Evolutionary conservation across 1,140 invertebrate species (phyloP), one percentile per base, ranked within the genome.

Genomic region (Philopotamus ludificatus): DNA sequence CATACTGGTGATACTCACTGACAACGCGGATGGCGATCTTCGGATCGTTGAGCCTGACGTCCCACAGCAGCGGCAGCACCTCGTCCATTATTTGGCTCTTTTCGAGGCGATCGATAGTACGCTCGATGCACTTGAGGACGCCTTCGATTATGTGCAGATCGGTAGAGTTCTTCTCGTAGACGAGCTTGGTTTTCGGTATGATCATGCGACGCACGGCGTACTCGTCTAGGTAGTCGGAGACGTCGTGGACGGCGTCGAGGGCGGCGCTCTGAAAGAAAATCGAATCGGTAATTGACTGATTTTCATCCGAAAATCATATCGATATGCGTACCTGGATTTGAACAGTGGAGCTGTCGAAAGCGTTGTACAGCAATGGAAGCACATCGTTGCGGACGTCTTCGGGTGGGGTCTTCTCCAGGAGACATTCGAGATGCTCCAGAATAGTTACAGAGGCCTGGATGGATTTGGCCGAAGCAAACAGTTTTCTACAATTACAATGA

Each of bases 361-460:
- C 90, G 61, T 84, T 87, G 79, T 92, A 97, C 7, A 98, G 79
- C 81, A 97, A 86, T 3, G 93, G 93, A 60, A 98, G 78, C 21
- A 97, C 87, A 70, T 97, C 93, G 8, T 82, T 81, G 57, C 87
- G 81, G 21, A 94, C 84, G 61, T 95, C 92, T 16, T 93, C 89
- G 20, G 85, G 77, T 7, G 89, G 86, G 20, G 92, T 92, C 77
- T 97, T 98, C 71, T 91, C 87, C 72, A 97, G 82, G 70, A 98
- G 89, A 58, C 95, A 83, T 75, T 97, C 93, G 61, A 98, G 80
- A 78, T 95, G 96, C 79, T 97, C 94, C 68, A 98, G 77, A 41
- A 97, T 79, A 18, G 90, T 94, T 1, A 97, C 93, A 1, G 92
- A 92, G 1, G 93, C 93, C 79, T 95, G 89, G 61, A 94, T 89